Evolutionary conservation across 2,113 vertebrate genomes (phyloP).

Genomic region (Coturnix japonica): DNA sequence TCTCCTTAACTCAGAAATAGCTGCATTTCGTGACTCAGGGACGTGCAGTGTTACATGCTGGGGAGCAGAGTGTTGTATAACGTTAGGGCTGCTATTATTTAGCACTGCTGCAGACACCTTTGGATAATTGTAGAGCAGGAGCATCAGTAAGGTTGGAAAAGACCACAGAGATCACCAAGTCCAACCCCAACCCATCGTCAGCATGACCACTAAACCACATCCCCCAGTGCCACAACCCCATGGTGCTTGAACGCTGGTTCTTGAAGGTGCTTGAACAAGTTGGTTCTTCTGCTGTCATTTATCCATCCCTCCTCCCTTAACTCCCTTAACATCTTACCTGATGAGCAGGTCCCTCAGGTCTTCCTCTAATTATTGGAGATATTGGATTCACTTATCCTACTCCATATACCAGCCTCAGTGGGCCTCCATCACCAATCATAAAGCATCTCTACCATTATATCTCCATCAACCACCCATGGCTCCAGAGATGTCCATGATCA

Average conservation of each 20-base stretch:
- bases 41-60: neutral
- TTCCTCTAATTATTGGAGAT: neutral
- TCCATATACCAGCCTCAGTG: neutral
- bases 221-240: too few species aligned
- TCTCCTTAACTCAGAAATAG: neutral
- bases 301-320: neutral
- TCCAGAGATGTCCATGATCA: neutral
- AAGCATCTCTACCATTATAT: neutral
- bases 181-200: too few species aligned
- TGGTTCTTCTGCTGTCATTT: neutral
- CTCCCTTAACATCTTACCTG: too few species aligned
- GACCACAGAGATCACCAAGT: too few species aligned
- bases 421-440: neutral
- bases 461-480: neutral
- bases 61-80: neutral
- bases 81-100: neutral
- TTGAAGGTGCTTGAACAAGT: too few species aligned
- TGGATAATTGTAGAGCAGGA: neutral
- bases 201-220: too few species aligned
- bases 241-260: too few species aligned
- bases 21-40: neutral
- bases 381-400: neutral
- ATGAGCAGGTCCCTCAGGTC: neutral
- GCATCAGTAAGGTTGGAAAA: too few species aligned
- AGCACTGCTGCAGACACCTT: neutral